Evolutionary conservation across 1,140 invertebrate species (phyloP).

Genomic region (Drosophila micromelanica): DNA sequence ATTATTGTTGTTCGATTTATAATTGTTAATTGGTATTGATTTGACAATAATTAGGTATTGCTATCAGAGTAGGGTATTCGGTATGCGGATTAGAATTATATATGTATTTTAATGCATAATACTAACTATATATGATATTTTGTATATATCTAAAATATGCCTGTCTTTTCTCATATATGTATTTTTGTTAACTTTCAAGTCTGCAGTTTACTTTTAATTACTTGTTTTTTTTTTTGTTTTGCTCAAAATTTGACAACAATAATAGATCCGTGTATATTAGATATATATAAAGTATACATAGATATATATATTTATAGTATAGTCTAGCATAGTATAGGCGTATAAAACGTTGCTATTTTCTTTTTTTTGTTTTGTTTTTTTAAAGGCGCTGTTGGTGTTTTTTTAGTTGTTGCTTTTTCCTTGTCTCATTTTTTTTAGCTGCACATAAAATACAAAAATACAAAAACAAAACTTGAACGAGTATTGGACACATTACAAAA

Average conservation of each 20-base stretch:
- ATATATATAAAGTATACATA: constrained; percentile 37
- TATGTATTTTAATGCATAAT: background rate
- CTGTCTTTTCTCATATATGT: constrained; percentile 21
- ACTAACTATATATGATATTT: constrained; percentile 31
- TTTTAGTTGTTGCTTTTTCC: constrained; percentile 32
- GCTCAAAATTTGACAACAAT: constrained; percentile 41
- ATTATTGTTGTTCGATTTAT: constrained; percentile 42
- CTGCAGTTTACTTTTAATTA: constrained; percentile 28
- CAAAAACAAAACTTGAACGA: constrained; percentile 52
- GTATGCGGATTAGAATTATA: constrained; percentile 4
- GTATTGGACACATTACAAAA: constrained; percentile 35
- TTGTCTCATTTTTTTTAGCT: constrained; percentile 17
- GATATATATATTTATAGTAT: constrained; percentile 39
- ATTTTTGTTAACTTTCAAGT: constrained; percentile 60
- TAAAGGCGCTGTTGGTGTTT: constrained; percentile 78
- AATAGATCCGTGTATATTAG: constrained; percentile 36
- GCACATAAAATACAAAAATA: constrained; percentile 44
- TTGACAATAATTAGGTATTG: constrained; percentile 15
- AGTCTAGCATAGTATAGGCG: constrained; percentile 34
- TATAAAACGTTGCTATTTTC: constrained; percentile 57
- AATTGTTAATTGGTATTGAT: constrained; percentile 21
- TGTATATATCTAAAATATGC: constrained; percentile 54
- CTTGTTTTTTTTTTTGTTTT: constrained; percentile 37
- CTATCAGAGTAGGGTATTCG: constrained; percentile 5
- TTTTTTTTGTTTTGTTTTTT: constrained; percentile 20